A percentile compares a stretch with the other conserved stretches of the same genome.
Evolutionary conservation across 2,797 vertebrate genomes (phyloP).

Genomic region (Micropoecilia bifurca): DNA sequence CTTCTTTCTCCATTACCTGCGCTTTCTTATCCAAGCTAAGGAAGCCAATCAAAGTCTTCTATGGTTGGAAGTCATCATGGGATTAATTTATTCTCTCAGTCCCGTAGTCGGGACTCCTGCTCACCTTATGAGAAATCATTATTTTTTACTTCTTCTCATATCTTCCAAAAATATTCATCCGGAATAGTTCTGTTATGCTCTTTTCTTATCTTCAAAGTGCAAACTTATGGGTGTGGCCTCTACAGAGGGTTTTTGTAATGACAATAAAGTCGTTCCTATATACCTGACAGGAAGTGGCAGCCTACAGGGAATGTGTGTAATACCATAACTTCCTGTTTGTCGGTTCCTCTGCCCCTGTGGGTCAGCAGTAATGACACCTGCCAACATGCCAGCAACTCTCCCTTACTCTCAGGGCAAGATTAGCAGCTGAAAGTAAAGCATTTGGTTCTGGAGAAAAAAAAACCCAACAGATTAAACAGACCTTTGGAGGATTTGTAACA

Average conservation of each 20-base stretch:
- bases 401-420: conserved; percentile 66
- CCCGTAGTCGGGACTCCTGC: conserved; percentile 25
- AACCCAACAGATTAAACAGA: conserved; percentile 35
- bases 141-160: conserved; percentile 42
- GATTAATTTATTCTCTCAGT: conserved; percentile 71
- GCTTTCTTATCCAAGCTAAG: conserved; percentile 41
- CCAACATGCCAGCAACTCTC: conserved; percentile 51
- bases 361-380: conserved; percentile 67
- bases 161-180: conserved; percentile 64
- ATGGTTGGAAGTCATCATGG: conserved; percentile 70
- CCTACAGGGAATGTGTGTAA: conserved; percentile 54
- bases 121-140: conserved; percentile 56
- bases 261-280: conserved; percentile 41
- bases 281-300: conserved; percentile 41
- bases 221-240: conserved; percentile 41
- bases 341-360: conserved; percentile 42
- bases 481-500: conserved; percentile 35
- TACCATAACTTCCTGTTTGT: conserved; percentile 69
- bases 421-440: conserved; percentile 57
- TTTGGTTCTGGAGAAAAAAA: conserved; percentile 48
- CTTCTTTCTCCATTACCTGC: conserved; percentile 32
- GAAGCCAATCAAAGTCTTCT: conserved; percentile 61
- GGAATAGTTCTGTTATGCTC: conserved; percentile 16
- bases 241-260: conserved; percentile 37
- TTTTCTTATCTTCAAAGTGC: conserved; percentile 43